These are phyloP conservation scores for Phalangium opilio DNA, from an alignment of 2,888 invertebrate genomes.

Conservation along the genomic window DNA sequence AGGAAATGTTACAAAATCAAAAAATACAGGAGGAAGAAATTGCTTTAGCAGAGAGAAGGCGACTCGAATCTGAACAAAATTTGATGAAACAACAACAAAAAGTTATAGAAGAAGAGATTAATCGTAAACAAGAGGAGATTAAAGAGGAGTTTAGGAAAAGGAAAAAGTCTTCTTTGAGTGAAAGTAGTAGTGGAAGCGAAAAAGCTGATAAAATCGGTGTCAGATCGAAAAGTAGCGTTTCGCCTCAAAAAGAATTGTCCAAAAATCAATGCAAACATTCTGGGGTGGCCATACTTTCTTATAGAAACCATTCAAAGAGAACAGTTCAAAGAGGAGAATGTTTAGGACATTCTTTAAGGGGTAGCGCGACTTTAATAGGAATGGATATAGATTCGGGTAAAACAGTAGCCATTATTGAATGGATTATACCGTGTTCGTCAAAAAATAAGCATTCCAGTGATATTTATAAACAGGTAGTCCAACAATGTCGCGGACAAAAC, in stretches of 20 bases:
- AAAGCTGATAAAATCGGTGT: no score
- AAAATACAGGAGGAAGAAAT: slow-evolving; percentile 23
- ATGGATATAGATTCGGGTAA: slow-evolving; percentile 59
- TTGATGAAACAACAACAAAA: slow-evolving; percentile 34
- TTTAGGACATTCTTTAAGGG: slow-evolving; percentile 54
- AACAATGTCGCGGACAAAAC: no score
- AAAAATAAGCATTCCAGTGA: no score
- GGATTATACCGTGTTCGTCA: slow-evolving; percentile 36
- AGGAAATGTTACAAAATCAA: slow-evolving; percentile 63
- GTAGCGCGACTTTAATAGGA: slow-evolving; percentile 56
- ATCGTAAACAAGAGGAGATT: slow-evolving; percentile 58
- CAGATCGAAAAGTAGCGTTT: no score
- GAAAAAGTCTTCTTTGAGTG: slow-evolving; percentile 17
- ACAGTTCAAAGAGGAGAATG: slow-evolving; percentile 59
- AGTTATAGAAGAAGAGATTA: slow-evolving; percentile 43
- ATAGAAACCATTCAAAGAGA: slow-evolving; percentile 35
- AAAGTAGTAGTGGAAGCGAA: no score
- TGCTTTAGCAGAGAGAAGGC: slow-evolving; percentile 10
- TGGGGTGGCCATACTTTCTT: slow-evolving; percentile 33
- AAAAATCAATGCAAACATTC: slow-evolving; percentile 39
- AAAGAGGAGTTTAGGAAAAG: slow-evolving; percentile 46
- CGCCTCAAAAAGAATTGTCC: no score
- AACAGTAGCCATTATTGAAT: slow-evolving; percentile 55
- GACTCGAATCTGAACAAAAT: slow-evolving; percentile 8
- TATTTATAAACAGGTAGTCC: no score